Evolutionary conservation across 2,113 vertebrate genomes (phyloP), one percentile per base, ranked within the genome.

Genomic region (Seriola aureovittata): DNA sequence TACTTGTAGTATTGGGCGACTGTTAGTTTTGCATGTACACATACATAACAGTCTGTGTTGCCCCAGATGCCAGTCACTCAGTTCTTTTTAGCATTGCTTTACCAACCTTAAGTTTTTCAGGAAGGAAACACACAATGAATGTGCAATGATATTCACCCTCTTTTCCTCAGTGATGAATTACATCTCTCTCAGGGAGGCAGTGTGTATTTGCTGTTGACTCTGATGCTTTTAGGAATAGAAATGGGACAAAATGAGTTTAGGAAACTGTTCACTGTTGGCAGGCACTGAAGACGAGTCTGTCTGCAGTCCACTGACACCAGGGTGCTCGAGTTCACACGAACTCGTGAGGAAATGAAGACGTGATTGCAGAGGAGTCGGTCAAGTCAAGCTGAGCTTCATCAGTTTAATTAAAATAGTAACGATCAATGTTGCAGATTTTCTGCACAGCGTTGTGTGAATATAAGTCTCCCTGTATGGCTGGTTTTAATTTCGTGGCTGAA

Each of bases 401-500:
- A 76, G 36, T 78, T 62, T 63, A 75, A 90, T 82, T 87, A 59
- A 80, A 82, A 71, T 57, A 14, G 57, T 73, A 54, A 80, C 4
- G 0, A 82, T 64, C 60, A 52, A 38, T 32, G 29, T 48, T 75
- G 34, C 34, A 70, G 68, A 66, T 72, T 67, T 85, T 75, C 59
- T 82, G 81, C 46, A 36, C 36, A 1, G 12, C 25, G 4, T 59
- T 23, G 69, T 70, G 40, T 78, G 72, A 78, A 64, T 67, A 40
- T 50, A 48, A 65, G 25, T 62, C 60, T 29, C 68, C 55, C 57
- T 38, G 25, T 67, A 65, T 71, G 64, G n/a, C 42, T 84, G 12
- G 13, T 79, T 88, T 81, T 78, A 65, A 82, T 74, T 89, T 58
- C 71, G 80, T n/a, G 75, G 59, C 52, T 73, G 72, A 69, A 85